phyloP scores from a whole-genome alignment of 1,140 invertebrate genomes.

The Amphibalanus amphitrite region DNA sequence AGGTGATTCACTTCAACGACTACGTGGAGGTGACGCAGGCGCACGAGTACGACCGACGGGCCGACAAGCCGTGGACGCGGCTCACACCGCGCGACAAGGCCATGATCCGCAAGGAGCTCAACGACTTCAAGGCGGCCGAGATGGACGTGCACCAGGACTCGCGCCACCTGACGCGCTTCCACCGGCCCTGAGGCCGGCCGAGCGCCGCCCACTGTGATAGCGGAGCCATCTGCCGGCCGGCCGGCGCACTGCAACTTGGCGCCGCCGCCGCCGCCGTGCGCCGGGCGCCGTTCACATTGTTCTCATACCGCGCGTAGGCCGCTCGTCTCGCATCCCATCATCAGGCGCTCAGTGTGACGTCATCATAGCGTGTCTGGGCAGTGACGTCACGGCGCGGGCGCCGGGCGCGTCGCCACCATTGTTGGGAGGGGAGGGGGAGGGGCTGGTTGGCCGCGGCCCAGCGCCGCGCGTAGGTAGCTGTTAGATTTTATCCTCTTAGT shows the following conservation, averaged over 20 bases:
- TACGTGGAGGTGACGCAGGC: slow-evolving; percentile 98
- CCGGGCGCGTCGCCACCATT: too few species aligned
- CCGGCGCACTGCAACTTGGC: background rate
- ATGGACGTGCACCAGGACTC: slow-evolving; percentile 99
- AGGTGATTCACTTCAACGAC: slow-evolving; percentile 97
- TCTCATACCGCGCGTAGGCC: too few species aligned
- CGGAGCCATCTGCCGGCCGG: background rate
- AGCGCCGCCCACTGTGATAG: background rate
- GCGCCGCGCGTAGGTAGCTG: too few species aligned
- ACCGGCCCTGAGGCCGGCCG: slow-evolving; percentile 17
- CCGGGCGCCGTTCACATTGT: too few species aligned
- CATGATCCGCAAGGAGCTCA: slow-evolving; percentile 94
- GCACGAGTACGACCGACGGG: slow-evolving; percentile 82
- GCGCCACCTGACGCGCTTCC: slow-evolving; percentile 61
- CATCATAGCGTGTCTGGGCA: too few species aligned
- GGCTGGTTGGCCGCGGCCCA: too few species aligned
- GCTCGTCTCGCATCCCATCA: too few species aligned
- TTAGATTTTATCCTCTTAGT: too few species aligned
- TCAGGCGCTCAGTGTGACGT: too few species aligned
- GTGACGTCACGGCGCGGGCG: too few species aligned
- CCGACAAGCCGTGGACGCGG: slow-evolving; percentile 97
- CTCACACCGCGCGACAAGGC: slow-evolving; percentile 97
- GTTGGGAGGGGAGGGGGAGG: too few species aligned
- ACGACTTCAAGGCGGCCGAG: slow-evolving; percentile 98
- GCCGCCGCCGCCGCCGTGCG: too few species aligned